A percentile compares a stretch with the other conserved stretches of the same genome.
Conservation (phyloP, 2,797 vertebrate genomes). For the Platalea minor region DNA sequence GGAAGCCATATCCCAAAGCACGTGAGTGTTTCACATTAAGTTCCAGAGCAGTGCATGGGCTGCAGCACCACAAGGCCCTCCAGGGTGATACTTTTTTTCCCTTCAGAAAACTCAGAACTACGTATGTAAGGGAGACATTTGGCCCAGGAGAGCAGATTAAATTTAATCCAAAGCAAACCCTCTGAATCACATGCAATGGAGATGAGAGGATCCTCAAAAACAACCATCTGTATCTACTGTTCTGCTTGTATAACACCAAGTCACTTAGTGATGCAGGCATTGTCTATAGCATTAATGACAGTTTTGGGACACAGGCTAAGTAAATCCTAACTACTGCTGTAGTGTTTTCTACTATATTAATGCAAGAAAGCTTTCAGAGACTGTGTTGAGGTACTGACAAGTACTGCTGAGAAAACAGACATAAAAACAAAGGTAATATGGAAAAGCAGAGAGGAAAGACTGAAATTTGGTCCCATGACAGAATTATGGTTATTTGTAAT, state of each 20-base stretch:
- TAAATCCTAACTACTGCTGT: not conserved
- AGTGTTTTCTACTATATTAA: not conserved
- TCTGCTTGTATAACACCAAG: not conserved
- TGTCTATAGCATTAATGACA: not conserved
- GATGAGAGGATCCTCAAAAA: not conserved
- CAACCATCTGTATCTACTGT: not conserved
- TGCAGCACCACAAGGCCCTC: not conserved
- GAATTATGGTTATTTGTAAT: not conserved
- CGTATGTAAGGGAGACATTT: not conserved
- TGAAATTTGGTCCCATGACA: not conserved
- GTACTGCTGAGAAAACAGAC: not conserved
- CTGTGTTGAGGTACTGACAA: not conserved
- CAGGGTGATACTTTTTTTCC: not conserved
- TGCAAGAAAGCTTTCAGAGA: not conserved
- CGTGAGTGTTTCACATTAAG: rapidly evolving
- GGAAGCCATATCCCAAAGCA: not conserved
- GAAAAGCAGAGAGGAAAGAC: not conserved
- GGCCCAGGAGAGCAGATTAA: not conserved
- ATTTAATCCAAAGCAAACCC: not conserved
- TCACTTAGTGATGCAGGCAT: not conserved
- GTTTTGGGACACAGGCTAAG: not conserved
- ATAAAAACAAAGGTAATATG: not conserved
- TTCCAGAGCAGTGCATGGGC: not conserved
- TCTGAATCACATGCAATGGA: not conserved
- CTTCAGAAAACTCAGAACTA: not conserved